Conservation (phyloP, 2,113 vertebrate genomes). For the Copsychus sechellarum region DNA sequence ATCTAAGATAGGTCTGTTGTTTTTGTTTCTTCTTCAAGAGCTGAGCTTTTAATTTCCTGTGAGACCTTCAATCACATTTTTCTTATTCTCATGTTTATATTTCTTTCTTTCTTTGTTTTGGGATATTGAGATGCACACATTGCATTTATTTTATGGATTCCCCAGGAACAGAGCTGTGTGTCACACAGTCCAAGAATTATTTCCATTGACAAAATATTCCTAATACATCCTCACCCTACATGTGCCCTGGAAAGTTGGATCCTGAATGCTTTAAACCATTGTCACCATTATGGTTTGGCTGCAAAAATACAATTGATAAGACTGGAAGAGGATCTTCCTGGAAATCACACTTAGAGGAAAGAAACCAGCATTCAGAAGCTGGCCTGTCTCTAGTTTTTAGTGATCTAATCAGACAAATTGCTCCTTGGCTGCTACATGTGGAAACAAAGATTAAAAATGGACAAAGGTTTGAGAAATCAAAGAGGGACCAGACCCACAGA, state of each 20-base stretch:
- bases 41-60: neutral
- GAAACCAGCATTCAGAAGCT: neutral
- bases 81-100: fast-evolving
- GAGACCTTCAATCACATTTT: neutral
- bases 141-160: neutral
- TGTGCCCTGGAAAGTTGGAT: neutral
- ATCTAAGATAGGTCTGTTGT: neutral
- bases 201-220: neutral
- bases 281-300: neutral
- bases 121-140: neutral
- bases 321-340: neutral
- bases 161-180: neutral
- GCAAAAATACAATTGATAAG: neutral
- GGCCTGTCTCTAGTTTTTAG: neutral
- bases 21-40: neutral
- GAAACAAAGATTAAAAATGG: neutral
- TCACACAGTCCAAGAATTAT: neutral
- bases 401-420: neutral
- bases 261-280: neutral
- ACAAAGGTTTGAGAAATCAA: neutral
- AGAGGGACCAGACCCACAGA: neutral
- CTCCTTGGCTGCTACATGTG: neutral
- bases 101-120: neutral
- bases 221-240: neutral
- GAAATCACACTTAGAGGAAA: neutral